Evolutionary conservation across 2,888 invertebrate species (phyloP).

Genomic region (Ommatoiulus sabulosus): DNA sequence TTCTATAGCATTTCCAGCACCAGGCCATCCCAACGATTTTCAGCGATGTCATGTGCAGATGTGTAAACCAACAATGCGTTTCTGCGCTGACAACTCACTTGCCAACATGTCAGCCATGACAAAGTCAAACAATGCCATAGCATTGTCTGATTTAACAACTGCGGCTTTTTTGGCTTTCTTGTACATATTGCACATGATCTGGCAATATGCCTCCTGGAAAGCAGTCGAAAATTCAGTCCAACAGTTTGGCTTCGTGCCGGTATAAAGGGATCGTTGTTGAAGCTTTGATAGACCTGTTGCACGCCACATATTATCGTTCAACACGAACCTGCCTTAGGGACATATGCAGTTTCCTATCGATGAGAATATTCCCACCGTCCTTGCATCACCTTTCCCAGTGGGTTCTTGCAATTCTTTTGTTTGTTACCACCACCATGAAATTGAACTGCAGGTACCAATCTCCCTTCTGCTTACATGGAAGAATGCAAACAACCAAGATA

Average conservation of each 20-base stretch:
- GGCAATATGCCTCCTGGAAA: not conserved
- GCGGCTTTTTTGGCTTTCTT: not conserved
- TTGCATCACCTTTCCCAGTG: constrained; percentile 38
- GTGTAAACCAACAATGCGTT: too few species aligned
- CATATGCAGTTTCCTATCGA: constrained; percentile 1
- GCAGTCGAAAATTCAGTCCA: not conserved
- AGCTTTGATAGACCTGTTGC: not conserved
- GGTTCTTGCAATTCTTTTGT: constrained; percentile 16
- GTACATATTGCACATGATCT: not conserved
- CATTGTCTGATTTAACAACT: too few species aligned
- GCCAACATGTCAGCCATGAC: too few species aligned
- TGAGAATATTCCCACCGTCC: constrained; percentile 35
- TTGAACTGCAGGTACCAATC: constrained; percentile 26
- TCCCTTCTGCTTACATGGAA: not conserved
- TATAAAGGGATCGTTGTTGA: not conserved
- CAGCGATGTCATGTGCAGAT: too few species aligned
- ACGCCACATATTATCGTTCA: not conserved
- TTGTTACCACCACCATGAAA: constrained; percentile 25
- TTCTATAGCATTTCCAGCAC: too few species aligned
- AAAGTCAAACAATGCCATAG: too few species aligned
- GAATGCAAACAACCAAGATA: not conserved
- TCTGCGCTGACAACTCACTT: too few species aligned
- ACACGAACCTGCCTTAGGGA: not conserved
- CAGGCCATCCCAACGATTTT: too few species aligned
- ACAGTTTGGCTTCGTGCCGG: not conserved